Evolutionary conservation across 2,113 vertebrate species (phyloP), one percentile per base, ranked within the genome.

Genomic region (Scalopus aquaticus): DNA sequence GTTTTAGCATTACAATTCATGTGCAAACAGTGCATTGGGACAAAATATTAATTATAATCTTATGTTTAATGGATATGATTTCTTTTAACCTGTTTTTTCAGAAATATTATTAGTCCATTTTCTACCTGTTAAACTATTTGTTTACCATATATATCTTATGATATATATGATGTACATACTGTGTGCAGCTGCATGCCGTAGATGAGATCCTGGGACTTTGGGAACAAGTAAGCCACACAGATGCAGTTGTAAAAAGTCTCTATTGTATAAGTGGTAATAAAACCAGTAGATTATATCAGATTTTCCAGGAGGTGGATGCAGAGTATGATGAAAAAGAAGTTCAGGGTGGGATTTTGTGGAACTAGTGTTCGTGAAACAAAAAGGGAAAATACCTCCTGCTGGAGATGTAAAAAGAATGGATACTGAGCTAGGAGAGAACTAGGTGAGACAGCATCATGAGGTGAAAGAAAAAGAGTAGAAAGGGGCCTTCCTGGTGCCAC

Each of bases 81-180:
- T 95, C 35, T 58, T 16, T 65, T 46, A 0, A n/a, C 54, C 58
- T 0, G 4, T 15, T 4, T 86, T 97, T 96, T 79, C 19, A 76
- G 69, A 81, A 91, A 74, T 37, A 70, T 79, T 62, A 44, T 83
- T 9, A 6, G 0, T 91, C 9, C 0, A 0, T 95, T 88, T 90
- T 93, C 44, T 84, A 88, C 88, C 39, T 93, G 42, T 95, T 96
- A 26, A 32, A 70, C 12, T 72, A 82, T 83, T 96, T 97, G 32
- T 12, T 93, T 81, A 17, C 82, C 10, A 67, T 26, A 42, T 42
- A 42, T 86, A 51, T 42, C 1, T 76, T 16, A 32, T 30, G 46
- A 32, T 46, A 74, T 16, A 74, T n/a, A 26, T n/a, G n/a, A 16
- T 54, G 11, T 32, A 46, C 37, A n/a, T n/a, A 22, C n/a, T 44